Percentiles rank a stretch among this genome's conserved stretches.
phyloP scores from a whole-genome alignment of 1,140 invertebrate genomes.

The Drosophila parvula region DNA sequence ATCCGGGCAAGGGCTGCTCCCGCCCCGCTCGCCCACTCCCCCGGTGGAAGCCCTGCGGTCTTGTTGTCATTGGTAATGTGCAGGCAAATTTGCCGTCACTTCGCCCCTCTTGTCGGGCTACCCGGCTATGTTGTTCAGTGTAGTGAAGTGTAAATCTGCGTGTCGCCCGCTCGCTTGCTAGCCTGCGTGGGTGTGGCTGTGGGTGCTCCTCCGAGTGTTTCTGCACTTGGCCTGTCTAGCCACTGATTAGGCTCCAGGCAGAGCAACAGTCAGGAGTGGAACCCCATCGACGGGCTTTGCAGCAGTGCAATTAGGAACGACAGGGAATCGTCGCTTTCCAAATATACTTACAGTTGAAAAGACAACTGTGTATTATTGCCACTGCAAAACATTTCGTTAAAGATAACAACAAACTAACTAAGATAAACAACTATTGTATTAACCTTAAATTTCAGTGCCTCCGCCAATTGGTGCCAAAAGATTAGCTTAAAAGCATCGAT shows the following conservation, averaged over 20 bases:
- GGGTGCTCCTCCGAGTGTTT: slow-evolving; percentile 1
- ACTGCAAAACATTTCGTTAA: too few relatives aligned
- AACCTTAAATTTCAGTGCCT: too few relatives aligned
- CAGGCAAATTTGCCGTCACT: slow-evolving; percentile 45
- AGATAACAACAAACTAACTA: too few relatives aligned
- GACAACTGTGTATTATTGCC: not conserved
- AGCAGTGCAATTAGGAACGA: not conserved
- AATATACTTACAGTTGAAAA: not conserved
- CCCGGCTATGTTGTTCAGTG: slow-evolving; percentile 27
- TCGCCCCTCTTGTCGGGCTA: slow-evolving; percentile 1
- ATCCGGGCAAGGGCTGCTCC: slow-evolving; percentile 27
- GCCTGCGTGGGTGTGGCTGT: slow-evolving; percentile 2
- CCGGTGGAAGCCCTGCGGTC: slow-evolving; percentile 9
- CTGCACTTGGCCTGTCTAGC: slow-evolving; percentile 10
- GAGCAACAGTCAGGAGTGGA: slow-evolving; percentile 8
- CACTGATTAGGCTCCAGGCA: slow-evolving; percentile 44
- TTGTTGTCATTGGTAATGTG: slow-evolving; percentile 59
- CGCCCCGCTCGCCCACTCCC: not conserved
- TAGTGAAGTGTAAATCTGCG: slow-evolving; percentile 58
- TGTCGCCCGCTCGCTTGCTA: slow-evolving; percentile 25
- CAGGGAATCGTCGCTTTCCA: not conserved
- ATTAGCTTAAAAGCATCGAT: too few relatives aligned
- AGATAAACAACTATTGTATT: too few relatives aligned
- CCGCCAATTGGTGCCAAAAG: too few relatives aligned
- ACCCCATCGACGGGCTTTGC: not conserved